Evolutionary conservation across 2,888 invertebrate genomes (phyloP).

Genomic region (Stenoptilia bipunctidactyla): DNA sequence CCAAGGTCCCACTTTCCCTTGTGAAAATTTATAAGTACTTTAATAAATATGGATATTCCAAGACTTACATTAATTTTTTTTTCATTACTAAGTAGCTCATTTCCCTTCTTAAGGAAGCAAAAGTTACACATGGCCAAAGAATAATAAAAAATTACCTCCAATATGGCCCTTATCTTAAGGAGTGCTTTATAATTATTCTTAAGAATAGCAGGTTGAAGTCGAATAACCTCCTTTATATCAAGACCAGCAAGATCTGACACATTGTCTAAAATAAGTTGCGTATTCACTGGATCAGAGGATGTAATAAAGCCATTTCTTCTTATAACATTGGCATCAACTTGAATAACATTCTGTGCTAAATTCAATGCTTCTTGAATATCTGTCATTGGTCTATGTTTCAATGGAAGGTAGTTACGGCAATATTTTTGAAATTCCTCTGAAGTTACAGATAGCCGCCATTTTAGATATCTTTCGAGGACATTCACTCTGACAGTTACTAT

Average conservation of each 20-base stretch:
- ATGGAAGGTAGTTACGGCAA: constrained; percentile 42
- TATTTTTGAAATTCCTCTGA: constrained; percentile 43
- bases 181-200: constrained; percentile 70
- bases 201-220: constrained; percentile 73
- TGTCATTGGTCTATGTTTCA: constrained; percentile 50
- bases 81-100: too few relatives aligned
- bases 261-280: constrained; percentile 65
- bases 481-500: constrained; percentile 50
- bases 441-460: constrained; percentile 41
- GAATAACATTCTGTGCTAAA: constrained; percentile 66
- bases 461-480: constrained; percentile 44
- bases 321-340: constrained; percentile 64
- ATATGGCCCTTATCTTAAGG: constrained; percentile 61
- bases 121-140: too few relatives aligned
- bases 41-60: too few relatives aligned
- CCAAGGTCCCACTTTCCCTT: too few relatives aligned
- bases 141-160: constrained; percentile 54
- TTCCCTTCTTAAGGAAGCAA: too few relatives aligned
- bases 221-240: constrained; percentile 66
- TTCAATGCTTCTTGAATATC: constrained; percentile 67
- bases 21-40: background rate
- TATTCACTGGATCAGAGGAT: constrained; percentile 69
- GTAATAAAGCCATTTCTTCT: constrained; percentile 73
- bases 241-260: constrained; percentile 66
- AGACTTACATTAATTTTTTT: too few relatives aligned